Evolutionary conservation across 2,797 vertebrate genomes (phyloP).

Genomic region (Phrynocephalus guinanensis): DNA sequence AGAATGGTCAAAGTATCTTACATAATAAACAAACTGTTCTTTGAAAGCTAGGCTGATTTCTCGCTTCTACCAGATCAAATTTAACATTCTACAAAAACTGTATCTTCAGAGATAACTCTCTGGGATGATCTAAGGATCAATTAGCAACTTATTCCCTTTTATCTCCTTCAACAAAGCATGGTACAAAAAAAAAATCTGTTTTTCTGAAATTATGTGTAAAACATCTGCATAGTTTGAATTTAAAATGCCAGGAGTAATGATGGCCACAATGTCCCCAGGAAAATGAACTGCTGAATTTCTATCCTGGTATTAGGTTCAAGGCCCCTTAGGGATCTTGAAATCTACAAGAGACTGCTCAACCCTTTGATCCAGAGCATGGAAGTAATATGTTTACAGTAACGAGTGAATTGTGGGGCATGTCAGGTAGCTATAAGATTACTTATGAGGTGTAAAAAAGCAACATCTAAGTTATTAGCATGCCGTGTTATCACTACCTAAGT

Average conservation of each 20-base stretch:
- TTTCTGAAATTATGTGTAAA: background rate
- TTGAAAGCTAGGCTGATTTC: background rate
- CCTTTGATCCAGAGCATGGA: background rate
- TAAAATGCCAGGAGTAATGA: background rate
- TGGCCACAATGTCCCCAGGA: no score
- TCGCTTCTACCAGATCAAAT: background rate
- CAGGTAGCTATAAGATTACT: no score
- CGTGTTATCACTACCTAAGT: no score
- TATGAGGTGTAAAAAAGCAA: no score
- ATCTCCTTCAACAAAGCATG: background rate
- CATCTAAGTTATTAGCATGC: no score
- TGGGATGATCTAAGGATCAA: background rate
- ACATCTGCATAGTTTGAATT: slow-evolving; percentile 1
- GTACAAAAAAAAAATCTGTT: background rate
- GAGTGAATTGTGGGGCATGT: no score
- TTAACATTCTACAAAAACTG: slow-evolving; percentile 16
- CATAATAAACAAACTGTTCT: background rate
- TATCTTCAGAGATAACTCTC: background rate
- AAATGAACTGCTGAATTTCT: background rate
- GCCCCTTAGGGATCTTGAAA: background rate
- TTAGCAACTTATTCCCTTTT: background rate
- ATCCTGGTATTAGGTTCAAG: background rate
- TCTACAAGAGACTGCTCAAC: background rate
- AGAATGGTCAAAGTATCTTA: slow-evolving; percentile 3
- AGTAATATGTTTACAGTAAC: no score